Base-by-base conservation (phyloP, 1,140 invertebrate genomes). In the Drosophila pachea region DNA sequence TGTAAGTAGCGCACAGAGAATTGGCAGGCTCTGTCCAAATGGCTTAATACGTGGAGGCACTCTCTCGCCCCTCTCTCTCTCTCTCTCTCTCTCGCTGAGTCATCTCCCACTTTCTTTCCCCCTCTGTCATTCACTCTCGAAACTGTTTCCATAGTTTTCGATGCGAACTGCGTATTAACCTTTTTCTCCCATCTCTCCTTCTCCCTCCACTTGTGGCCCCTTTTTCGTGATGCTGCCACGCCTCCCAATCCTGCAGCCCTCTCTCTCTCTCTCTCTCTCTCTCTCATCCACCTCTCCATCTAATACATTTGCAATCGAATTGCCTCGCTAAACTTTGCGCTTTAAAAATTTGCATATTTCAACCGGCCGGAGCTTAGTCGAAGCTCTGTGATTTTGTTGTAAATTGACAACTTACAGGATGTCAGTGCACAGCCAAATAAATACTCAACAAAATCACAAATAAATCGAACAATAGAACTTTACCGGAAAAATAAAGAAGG, bases 381-480 rank as follows among this genome's bases (percentile, higher is more conserved):
- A 7, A 48, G 32, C 45, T 47, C 52, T 29, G 22, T 42, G 81
- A 76, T 84, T 79, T 78, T 64, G 65, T 83, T 83, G 78, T 78
- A 67, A 84, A 68, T 38, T 73, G 71, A 49, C 73, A 71, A 71
- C 75, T 72, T 75, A 83, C 72, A 78, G 33, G 47, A 38, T 84
- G 72, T 82, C 70, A 73, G 68, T 73, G 83, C 68, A 64, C 65
- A 83, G 64, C 61, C 62, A 68, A 52, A 53, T 12, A 69, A 52
- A 53, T 12, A 69, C 58, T 64, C 48, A 52, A 45, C 52, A 60
- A 62, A 63, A 49, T 53, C 40, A 72, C 71, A 84, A 78, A 83
- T 65, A 70, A 78, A 65, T 72, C 81, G 67, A 65, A 53, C 53
- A 67, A 72, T 68, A 76, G 58, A 76, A 72, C 67, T n/a, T 43